These are phyloP conservation scores for Platygyra sinensis DNA, from an alignment of 64 coral and sea anemone genomes.

Conservation along the genomic window DNA sequence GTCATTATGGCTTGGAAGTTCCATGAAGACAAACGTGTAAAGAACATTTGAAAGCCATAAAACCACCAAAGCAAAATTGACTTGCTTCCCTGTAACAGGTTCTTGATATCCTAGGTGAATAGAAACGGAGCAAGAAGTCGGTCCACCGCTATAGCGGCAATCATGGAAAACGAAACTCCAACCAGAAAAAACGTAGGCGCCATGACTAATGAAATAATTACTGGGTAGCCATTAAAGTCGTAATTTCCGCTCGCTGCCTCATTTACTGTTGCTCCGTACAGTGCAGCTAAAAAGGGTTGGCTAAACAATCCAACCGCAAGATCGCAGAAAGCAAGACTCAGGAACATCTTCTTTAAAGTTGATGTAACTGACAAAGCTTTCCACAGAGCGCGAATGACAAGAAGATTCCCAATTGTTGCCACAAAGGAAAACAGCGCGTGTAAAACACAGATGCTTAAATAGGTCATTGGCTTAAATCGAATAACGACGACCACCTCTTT, in stretches of 20 bases:
- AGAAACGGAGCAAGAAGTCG: conserved; percentile 25
- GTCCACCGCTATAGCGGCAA: conserved; percentile 22
- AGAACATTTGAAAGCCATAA: neutral
- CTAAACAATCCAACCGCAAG: too few species aligned
- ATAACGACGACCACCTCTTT: neutral
- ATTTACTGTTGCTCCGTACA: neutral
- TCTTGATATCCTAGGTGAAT: conserved; percentile 49
- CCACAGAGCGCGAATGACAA: conserved; percentile 9
- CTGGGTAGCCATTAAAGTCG: neutral
- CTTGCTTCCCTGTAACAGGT: conserved; percentile 4
- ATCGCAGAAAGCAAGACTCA: too few species aligned
- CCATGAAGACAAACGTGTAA: neutral
- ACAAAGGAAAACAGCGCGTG: neutral
- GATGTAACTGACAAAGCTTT: neutral
- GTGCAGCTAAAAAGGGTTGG: too few species aligned
- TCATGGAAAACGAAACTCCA: conserved; percentile 21
- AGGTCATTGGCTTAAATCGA: neutral
- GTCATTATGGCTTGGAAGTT: neutral
- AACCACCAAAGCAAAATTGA: neutral
- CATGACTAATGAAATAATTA: neutral
- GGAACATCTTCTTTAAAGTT: conserved; percentile 7
- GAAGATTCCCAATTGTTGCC: neutral
- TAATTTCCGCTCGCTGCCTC: neutral
- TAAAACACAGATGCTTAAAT: neutral
- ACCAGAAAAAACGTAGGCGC: neutral